These are phyloP conservation scores for Hydra vulgaris DNA, from an alignment of 30 jellyfish, hydroid and myxozoan species.

Conservation along the genomic window DNA sequence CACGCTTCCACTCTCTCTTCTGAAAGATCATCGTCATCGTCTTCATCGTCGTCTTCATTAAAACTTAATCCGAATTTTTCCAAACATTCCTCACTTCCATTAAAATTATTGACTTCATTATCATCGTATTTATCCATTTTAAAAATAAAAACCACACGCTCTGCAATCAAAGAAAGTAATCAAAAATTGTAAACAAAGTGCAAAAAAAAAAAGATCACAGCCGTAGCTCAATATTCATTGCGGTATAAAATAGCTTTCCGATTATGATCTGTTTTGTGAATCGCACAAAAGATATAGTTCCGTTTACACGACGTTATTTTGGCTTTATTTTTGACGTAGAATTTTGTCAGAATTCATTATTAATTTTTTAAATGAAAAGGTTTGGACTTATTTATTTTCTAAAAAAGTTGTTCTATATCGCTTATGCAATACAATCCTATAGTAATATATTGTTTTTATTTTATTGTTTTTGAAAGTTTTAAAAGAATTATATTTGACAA, in stretches of 20 bases:
- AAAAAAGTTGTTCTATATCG: too few species aligned
- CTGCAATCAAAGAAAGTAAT: neutral
- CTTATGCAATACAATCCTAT: too few species aligned
- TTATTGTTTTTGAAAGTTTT: neutral
- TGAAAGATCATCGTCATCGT: constrained; percentile 30
- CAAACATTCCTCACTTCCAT: neutral
- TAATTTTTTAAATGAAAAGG: too few species aligned
- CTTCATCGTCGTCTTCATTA: neutral
- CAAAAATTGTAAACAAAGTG: neutral
- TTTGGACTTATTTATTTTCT: too few species aligned
- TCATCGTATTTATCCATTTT: neutral
- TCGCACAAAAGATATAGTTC: neutral
- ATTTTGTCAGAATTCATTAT: too few species aligned
- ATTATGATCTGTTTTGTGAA: neutral
- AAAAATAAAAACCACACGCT: too few species aligned
- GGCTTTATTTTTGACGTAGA: too few species aligned
- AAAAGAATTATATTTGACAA: too few species aligned
- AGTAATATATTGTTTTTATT: neutral
- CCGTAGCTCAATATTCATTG: neutral
- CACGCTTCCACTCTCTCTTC: constrained; percentile 82
- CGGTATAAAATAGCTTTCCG: neutral
- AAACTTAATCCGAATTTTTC: neutral
- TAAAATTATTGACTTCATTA: neutral
- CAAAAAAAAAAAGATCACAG: neutral
- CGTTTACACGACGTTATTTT: neutral